Evolutionary conservation across 2,888 invertebrate genomes (phyloP).

Genomic region (Diarsia brunnea): DNA sequence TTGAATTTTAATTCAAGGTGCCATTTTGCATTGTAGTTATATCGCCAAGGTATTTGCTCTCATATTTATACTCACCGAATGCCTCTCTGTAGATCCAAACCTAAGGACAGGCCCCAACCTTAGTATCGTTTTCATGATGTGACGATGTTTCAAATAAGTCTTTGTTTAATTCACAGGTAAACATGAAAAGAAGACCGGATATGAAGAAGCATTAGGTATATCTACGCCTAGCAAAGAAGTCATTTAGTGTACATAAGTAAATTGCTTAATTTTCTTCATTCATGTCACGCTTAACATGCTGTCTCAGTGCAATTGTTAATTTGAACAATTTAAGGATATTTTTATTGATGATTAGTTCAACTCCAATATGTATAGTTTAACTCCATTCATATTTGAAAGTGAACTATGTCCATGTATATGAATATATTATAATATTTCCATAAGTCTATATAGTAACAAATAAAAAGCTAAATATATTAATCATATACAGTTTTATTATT

Average conservation of each 20-base stretch:
- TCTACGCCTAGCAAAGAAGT: constrained; percentile 97
- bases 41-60: background rate
- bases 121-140: background rate
- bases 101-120: too few species aligned
- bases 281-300: constrained; percentile 76
- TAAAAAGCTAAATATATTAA: constrained; percentile 82
- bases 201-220: constrained; percentile 97
- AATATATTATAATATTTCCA: constrained; percentile 82
- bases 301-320: constrained; percentile 88
- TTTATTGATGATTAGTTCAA: constrained; percentile 76
- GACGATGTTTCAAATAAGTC: background rate
- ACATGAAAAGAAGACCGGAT: constrained; percentile 93
- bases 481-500: constrained; percentile 89
- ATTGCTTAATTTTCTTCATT: constrained; percentile 75
- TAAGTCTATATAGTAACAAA: constrained; percentile 80
- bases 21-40: background rate
- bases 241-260: constrained; percentile 84
- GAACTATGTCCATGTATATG: constrained; percentile 86
- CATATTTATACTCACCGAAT: background rate
- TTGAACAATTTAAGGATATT: constrained; percentile 84
- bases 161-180: constrained; percentile 81
- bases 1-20: background rate
- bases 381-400: constrained; percentile 80
- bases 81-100: background rate
- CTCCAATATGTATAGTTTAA: constrained; percentile 79